A percentile compares a stretch with the other conserved stretches of the same genome.
These are phyloP conservation scores for Babyrousa celebensis DNA, from an alignment of 2,797 vertebrate genomes.

Conservation along the genomic window DNA sequence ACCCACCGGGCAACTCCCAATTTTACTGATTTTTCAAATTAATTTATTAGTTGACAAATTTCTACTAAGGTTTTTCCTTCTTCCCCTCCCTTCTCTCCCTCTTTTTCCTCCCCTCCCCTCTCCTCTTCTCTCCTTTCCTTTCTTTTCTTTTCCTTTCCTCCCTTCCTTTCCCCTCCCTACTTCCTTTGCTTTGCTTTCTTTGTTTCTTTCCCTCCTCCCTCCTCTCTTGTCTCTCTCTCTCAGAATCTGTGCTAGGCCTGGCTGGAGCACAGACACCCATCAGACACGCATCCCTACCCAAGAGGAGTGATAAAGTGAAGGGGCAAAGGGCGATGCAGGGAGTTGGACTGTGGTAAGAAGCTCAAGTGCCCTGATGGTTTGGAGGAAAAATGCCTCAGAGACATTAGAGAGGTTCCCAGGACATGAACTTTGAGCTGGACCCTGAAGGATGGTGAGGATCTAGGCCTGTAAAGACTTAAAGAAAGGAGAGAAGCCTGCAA, in stretches of 20 bases:
- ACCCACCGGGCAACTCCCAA: neutral
- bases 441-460: neutral
- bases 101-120: neutral
- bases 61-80: neutral
- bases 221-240: neutral
- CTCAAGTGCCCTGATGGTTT: neutral
- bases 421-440: neutral
- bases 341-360: neutral
- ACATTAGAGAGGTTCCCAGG: neutral
- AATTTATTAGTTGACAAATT: slow-evolving; percentile 50
- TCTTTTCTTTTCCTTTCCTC: neutral
- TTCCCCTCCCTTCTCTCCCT: rapidly evolving
- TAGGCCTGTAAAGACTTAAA: neutral
- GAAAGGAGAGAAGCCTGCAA: neutral
- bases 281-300: neutral
- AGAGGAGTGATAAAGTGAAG: neutral
- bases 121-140: rapidly evolving
- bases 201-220: too few relatives aligned
- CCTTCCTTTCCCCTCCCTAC: too few relatives aligned
- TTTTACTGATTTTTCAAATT: slow-evolving; percentile 36
- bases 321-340: neutral
- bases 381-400: neutral
- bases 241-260: slow-evolving; percentile 20
- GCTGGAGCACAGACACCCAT: neutral
- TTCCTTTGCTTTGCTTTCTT: too few relatives aligned